Percentiles rank a stretch among this genome's conserved stretches.
These are phyloP conservation scores for Sweltsa coloradensis DNA, from an alignment of 1,140 invertebrate genomes.

Conservation along the genomic window DNA sequence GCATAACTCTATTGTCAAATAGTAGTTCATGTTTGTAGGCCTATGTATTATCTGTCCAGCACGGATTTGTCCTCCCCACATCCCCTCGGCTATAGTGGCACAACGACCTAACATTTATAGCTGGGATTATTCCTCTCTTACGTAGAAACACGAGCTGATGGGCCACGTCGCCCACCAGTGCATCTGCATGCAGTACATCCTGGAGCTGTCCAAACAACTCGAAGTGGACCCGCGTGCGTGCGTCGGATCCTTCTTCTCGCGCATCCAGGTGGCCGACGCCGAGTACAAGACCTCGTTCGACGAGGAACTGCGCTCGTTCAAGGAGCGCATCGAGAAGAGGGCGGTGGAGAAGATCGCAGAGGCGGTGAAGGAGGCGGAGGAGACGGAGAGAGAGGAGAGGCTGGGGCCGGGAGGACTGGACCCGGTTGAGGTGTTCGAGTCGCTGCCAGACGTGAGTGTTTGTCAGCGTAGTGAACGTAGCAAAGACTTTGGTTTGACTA, in stretches of 20 bases:
- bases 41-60: too few species aligned
- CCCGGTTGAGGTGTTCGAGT: conserved; percentile 92
- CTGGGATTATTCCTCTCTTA: conserved; percentile 23
- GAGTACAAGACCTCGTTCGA: conserved; percentile 92
- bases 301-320: conserved; percentile 85
- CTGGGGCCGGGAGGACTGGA: conserved; percentile 95
- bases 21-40: too few species aligned
- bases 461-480: too few species aligned
- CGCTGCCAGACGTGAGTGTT: conserved; percentile 68
- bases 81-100: too few species aligned
- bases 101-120: too few species aligned
- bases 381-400: conserved; percentile 76
- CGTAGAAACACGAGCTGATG: conserved; percentile 89
- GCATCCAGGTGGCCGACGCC: conserved; percentile 80
- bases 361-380: conserved; percentile 66
- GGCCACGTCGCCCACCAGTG: conserved; percentile 93
- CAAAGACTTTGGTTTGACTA: too few species aligned
- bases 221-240: conserved; percentile 87
- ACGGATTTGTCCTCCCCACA: too few species aligned
- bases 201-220: conserved; percentile 90
- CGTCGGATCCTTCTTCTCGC: conserved; percentile 88
- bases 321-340: conserved; percentile 72
- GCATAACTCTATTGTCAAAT: too few species aligned
- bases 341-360: conserved; percentile 82
- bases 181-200: conserved; percentile 97